A percentile compares a stretch with the other conserved stretches of the same genome.
These are phyloP conservation scores for Perognathus longimembris DNA, from an alignment of 2,113 vertebrate species.

Conservation along the genomic window DNA sequence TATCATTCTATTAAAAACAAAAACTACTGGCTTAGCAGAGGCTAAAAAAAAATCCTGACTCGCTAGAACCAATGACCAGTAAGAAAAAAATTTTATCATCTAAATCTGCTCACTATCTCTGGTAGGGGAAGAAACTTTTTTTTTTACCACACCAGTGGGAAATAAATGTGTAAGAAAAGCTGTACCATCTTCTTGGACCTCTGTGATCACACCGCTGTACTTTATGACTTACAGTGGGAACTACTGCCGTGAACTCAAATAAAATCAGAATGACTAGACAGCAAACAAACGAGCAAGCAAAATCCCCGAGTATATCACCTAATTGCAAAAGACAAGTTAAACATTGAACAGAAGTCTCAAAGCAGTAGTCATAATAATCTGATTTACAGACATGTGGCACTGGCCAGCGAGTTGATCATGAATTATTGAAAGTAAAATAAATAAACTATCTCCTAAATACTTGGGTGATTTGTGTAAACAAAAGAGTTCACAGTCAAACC, in stretches of 20 bases:
- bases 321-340: background rate
- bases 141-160: background rate
- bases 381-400: background rate
- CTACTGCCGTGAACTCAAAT: background rate
- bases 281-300: no score
- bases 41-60: background rate
- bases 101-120: background rate
- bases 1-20: background rate
- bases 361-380: background rate
- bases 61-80: background rate
- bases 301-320: background rate
- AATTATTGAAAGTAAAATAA: background rate
- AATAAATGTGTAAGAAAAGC: background rate
- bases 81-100: background rate
- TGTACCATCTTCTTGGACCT: background rate
- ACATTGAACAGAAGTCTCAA: background rate
- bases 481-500: background rate
- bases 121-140: background rate
- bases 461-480: background rate
- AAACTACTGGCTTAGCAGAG: background rate
- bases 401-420: background rate
- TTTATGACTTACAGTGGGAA: background rate
- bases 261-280: background rate
- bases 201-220: background rate
- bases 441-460: background rate